phyloP scores from a whole-genome alignment of 2,113 vertebrate species.

The Microtus ochrogaster region DNA sequence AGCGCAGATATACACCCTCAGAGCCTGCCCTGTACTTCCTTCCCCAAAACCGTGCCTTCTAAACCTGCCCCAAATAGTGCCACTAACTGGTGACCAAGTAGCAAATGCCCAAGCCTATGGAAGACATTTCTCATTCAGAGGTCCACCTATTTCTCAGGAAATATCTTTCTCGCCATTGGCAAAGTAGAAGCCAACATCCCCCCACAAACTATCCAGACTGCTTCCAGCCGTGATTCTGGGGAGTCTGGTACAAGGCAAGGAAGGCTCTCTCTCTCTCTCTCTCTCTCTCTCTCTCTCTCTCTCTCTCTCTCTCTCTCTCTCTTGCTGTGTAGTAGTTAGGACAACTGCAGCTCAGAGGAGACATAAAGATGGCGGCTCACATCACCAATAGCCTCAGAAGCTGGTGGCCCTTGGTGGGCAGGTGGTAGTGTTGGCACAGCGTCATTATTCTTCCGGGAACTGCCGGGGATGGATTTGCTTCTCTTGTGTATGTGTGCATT shows the following conservation, averaged over 20 bases:
- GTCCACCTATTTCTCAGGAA: neutral
- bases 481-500: neutral
- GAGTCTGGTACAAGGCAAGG: neutral
- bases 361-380: neutral
- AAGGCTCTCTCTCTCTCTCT: neutral
- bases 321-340: neutral
- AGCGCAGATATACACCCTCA: neutral
- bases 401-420: neutral
- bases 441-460: neutral
- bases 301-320: neutral
- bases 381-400: neutral
- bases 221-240: neutral
- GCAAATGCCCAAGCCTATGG: neutral
- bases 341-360: neutral
- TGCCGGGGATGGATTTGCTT: neutral
- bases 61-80: neutral
- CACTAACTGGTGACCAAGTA: neutral
- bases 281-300: neutral
- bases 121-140: neutral
- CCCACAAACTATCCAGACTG: neutral
- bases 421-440: neutral
- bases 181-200: neutral
- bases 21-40: no score
- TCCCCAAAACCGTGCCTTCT: no score
- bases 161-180: neutral